phyloP scores from a whole-genome alignment of 2,797 vertebrate species.

The Hyperoplus lanceolatus region DNA sequence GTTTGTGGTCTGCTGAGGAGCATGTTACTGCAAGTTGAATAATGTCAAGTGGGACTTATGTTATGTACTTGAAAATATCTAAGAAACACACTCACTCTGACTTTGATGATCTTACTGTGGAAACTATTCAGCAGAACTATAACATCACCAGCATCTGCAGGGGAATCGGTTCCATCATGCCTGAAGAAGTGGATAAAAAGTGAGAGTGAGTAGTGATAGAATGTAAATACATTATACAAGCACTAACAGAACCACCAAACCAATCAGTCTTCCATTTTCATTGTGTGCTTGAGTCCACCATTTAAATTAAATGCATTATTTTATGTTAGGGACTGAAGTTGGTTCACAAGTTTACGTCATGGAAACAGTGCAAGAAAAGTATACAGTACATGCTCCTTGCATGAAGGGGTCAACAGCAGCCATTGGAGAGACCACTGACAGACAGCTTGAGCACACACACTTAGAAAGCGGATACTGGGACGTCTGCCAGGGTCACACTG shows the following conservation, averaged over 20 bases:
- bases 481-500: conserved; percentile 70
- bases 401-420: conserved; percentile 29
- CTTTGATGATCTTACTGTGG: conserved; percentile 96
- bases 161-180: conserved; percentile 94
- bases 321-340: background rate
- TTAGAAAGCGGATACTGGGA: conserved; percentile 71
- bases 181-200: conserved; percentile 73
- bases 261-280: conserved; percentile 1
- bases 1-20: conserved; percentile 7
- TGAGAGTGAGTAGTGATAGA: background rate
- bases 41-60: background rate
- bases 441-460: conserved; percentile 43
- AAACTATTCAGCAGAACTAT: conserved; percentile 92
- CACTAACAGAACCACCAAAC: conserved; percentile 3
- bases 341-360: conserved; percentile 21
- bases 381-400: conserved; percentile 16
- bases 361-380: conserved; percentile 14
- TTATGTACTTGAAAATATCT: background rate
- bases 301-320: conserved; percentile 18
- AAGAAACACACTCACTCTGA: conserved; percentile 88
- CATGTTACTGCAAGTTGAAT: background rate
- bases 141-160: conserved; percentile 84
- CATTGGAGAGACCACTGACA: conserved; percentile 45
- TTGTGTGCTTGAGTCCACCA: background rate
- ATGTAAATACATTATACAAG: conserved; percentile 1